phyloP scores from a whole-genome alignment of 2,797 vertebrate genomes.

The Cheracebus regulus region DNA sequence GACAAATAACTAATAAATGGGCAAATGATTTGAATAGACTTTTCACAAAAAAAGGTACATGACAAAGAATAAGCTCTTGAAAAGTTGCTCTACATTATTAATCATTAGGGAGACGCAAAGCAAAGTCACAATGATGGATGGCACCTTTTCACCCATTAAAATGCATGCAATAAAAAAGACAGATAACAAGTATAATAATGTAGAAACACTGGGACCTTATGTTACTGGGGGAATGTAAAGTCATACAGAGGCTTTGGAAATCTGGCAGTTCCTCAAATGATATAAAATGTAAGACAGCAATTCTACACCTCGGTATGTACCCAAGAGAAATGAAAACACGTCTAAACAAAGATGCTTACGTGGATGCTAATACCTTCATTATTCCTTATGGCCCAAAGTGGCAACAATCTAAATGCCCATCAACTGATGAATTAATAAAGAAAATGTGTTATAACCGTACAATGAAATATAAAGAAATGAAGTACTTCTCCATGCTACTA shows the following conservation, averaged over 20 bases:
- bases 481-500: not conserved
- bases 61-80: not conserved
- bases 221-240: not conserved
- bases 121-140: not conserved
- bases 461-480: not conserved
- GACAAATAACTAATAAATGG: not conserved
- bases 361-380: not conserved
- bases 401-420: not conserved
- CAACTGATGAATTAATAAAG: not conserved
- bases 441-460: not conserved
- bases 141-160: not conserved
- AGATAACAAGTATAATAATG: not conserved
- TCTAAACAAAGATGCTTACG: not conserved
- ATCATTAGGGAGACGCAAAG: not conserved
- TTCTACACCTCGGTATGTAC: not conserved
- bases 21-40: not conserved
- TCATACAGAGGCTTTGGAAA: not conserved
- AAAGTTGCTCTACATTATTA: not conserved
- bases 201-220: not conserved
- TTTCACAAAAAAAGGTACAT: not conserved
- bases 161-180: not conserved
- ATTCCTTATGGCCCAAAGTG: not conserved
- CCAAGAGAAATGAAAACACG: not conserved
- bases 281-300: not conserved
- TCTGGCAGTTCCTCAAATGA: not conserved